Base-by-base conservation (phyloP, 1,140 invertebrate species). In the Goniozus legneri region DNA sequence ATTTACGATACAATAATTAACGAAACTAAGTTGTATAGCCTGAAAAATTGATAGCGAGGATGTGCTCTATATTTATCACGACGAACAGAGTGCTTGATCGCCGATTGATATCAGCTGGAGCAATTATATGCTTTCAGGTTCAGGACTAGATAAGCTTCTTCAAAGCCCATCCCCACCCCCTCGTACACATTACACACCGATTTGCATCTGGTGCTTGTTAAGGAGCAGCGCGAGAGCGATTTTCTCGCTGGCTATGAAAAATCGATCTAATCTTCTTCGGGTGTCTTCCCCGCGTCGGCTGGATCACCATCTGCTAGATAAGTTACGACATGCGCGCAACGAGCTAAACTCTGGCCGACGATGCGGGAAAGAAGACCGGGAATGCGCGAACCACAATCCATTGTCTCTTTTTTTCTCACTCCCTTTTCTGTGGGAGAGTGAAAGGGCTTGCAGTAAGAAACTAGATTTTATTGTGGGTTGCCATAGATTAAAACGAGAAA, bases 171-270 rank as follows among this genome's bases (percentile, higher is more conserved):
- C 50, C 31, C n/a, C n/a, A 36, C 19, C 16, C 53, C 20, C 36
- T 6, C 7, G 24, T 13, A 34, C 32, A 15, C 6, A 7, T 31
- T 31, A 36, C 43, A 21, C 36, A 50, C 47, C 50, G 64, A 67
- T 67, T 67, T 63, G 65, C 63, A 65, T 67, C 65, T 65, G 63
- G 57, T 55, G 65, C 65, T 67, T 67, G 65, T 67, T 67, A 65
- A 60, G 31, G 50, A 47, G 37, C 41, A 16, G 14, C 34, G 21
- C 41, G 43, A 54, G 54, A 51, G 47, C 56, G 54, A 63, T 65
- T 65, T 65, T 61, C 62, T 59, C 42, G 48, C 48, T 47, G 54
- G 58, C 54, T 61, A 64, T 64, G 65, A 65, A 67, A 67, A 67
- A 67, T 67, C 64, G 62, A 67, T 65, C 60, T 64, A 64, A 67